These are phyloP conservation scores for Sitta carolinensis DNA, from an alignment of 2,797 vertebrate species.

Conservation along the genomic window DNA sequence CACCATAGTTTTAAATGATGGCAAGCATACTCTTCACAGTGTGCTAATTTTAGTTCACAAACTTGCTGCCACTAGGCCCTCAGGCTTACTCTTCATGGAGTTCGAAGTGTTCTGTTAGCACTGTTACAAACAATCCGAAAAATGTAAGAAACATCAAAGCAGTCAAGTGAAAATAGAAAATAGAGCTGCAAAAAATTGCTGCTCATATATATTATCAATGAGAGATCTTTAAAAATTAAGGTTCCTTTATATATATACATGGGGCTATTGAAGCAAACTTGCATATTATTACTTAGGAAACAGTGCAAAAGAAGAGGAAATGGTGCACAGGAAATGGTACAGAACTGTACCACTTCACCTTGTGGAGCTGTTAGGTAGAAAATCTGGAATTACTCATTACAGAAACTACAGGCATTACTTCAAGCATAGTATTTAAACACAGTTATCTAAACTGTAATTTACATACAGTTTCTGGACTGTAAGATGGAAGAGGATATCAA, in stretches of 20 bases:
- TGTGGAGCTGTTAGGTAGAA: neutral
- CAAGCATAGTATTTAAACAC: neutral
- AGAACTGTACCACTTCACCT: neutral
- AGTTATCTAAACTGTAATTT: neutral
- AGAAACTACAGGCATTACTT: neutral
- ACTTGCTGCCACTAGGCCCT: neutral
- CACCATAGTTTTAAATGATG: neutral
- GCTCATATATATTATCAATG: neutral
- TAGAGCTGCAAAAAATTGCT: neutral
- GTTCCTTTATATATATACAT: neutral
- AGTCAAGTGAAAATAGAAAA: neutral
- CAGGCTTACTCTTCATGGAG: conserved; percentile 19
- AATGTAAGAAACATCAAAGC: neutral
- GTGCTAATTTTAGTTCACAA: conserved; percentile 48
- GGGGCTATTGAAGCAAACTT: neutral
- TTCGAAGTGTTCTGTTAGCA: conserved; percentile 11
- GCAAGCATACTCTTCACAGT: neutral
- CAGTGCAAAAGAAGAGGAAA: neutral
- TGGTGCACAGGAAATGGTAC: neutral
- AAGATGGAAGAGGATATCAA: neutral
- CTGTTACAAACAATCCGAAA: conserved; percentile 5
- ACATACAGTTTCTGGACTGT: neutral
- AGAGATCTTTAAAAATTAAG: neutral
- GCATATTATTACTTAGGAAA: neutral
- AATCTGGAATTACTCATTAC: neutral